Evolutionary conservation across 2,113 vertebrate genomes (phyloP), one percentile per base, ranked within the genome.

Genomic region (Scartelaos histophorus): DNA sequence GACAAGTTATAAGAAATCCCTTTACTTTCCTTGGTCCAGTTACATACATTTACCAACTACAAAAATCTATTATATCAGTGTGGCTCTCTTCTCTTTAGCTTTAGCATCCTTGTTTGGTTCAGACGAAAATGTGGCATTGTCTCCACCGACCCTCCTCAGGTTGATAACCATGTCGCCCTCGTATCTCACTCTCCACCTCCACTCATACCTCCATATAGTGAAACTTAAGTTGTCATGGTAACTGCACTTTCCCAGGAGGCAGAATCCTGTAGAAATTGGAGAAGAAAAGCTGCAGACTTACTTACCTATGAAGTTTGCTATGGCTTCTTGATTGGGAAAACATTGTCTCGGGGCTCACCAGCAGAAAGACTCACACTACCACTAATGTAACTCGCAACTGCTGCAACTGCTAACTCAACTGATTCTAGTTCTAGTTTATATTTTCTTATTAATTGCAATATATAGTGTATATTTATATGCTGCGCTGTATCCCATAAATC

Each of bases 221-320:
- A 43, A 61, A 12, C 24, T 17, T 67, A 51, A 3, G 75, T 78
- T 82, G 75, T 56, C 72, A 82, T 75, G 69, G 80, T 58, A 72
- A 82, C 80, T 45, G 38, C 46, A 64, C 71, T 25, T 64, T 53
- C 56, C 49, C 56, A 10, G 9, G 15, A 21, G 34, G 16, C 11
- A 16, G 65, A 75, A 54, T 38, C 34, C 45, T 38, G 43, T 47
- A 43, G 38, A 67, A 74, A 46, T 47, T 4, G 66, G 29, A 35
- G 25, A 67, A n/a, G 57, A 70, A 43, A 66, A 47, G 49, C 7
- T 45, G 13, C 25, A 9, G 13, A 47, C 45, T 64, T 19, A 3
- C 24, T 69, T 46, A 78, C 57, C 76, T 65, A 5, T 66, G 29
- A 29, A 29, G n/a, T 51, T 46, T 67, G 57, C 38, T 5, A 21